phyloP scores from a whole-genome alignment of 2,113 vertebrate genomes.

The Siniperca knerii region DNA sequence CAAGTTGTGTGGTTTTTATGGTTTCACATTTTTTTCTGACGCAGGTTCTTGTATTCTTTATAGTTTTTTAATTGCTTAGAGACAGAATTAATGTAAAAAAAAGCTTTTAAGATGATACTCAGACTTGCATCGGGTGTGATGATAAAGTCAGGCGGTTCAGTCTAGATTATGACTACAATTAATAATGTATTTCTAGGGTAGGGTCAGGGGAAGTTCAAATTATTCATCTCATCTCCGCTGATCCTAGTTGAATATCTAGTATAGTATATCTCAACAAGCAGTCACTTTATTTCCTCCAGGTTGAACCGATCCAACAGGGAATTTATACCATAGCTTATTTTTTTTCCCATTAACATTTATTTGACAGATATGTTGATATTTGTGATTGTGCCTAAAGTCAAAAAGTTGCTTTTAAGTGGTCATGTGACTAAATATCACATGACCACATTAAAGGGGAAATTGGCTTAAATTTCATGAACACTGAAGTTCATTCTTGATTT shows the following conservation, averaged over 20 bases:
- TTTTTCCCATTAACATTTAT: neutral
- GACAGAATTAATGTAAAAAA: neutral
- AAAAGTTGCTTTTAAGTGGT: neutral
- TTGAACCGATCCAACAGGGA: neutral
- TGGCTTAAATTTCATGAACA: neutral
- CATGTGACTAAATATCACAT: neutral
- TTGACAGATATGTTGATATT: neutral
- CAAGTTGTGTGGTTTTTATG: neutral
- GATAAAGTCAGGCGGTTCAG: constrained; percentile 29
- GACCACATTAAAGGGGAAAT: neutral
- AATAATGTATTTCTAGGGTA: constrained; percentile 54
- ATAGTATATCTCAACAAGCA: neutral
- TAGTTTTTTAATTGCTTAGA: neutral
- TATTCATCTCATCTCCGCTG: constrained; percentile 39
- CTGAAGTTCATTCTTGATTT: neutral
- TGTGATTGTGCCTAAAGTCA: neutral
- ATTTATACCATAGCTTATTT: neutral
- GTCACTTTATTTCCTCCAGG: neutral
- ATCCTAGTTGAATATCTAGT: neutral
- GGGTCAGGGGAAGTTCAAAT: constrained; percentile 60
- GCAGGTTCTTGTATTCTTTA: neutral
- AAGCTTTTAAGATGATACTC: neutral
- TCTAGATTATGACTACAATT: constrained; percentile 26
- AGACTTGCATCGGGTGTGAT: constrained; percentile 10
- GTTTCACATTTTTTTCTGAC: neutral